These are phyloP conservation scores for Andrena praecox DNA, from an alignment of 2,888 invertebrate genomes.

Conservation along the genomic window DNA sequence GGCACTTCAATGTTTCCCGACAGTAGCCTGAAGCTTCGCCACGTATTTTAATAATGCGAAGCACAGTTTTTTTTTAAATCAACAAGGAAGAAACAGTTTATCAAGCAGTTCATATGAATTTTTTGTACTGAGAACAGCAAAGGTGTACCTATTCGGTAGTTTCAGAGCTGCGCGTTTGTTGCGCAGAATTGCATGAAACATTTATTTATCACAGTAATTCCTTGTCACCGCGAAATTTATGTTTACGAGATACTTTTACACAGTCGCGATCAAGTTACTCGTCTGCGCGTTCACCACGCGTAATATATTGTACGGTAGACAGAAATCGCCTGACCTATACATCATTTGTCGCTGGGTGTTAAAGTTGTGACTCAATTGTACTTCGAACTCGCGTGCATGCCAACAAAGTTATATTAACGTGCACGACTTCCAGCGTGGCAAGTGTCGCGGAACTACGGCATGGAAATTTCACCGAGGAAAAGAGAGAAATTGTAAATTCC, in stretches of 20 bases:
- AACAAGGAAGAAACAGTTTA: neutral
- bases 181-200: conserved; percentile 27
- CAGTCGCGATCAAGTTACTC: conserved; percentile 16
- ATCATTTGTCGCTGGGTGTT: conserved; percentile 56
- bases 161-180: conserved; percentile 10
- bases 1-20: neutral
- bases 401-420: conserved; percentile 17
- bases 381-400: conserved; percentile 7
- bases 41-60: neutral
- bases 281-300: conserved; percentile 22
- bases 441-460: neutral
- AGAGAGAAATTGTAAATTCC: conserved; percentile 34
- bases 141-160: conserved; percentile 34
- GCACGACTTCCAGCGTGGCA: neutral
- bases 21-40: neutral
- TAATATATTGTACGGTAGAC: conserved; percentile 31
- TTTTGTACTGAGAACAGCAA: neutral
- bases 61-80: neutral
- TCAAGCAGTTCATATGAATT: conserved; percentile 12
- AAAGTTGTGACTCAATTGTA: conserved; percentile 56
- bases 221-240: conserved; percentile 42
- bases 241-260: conserved; percentile 3
- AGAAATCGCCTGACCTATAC: conserved; percentile 52
- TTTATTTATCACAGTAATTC: conserved; percentile 49
- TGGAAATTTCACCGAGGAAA: conserved; percentile 23